Evolutionary conservation across 2,113 vertebrate species (phyloP).

Genomic region (Aptenodytes patagonicus): DNA sequence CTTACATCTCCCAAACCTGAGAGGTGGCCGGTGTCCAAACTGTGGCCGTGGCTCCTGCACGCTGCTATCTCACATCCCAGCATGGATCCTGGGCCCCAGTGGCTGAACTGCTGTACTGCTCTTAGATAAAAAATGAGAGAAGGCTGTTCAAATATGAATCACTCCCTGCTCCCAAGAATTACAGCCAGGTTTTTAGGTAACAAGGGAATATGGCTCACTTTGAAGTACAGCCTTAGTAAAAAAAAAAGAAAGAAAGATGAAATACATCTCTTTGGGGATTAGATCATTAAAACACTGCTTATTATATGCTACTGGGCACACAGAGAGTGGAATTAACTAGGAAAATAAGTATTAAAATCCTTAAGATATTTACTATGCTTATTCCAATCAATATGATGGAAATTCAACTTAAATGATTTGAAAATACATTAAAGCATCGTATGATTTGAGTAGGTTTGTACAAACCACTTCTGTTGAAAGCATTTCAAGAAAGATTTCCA

Average conservation of each 20-base stretch:
- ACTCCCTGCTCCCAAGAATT: background rate
- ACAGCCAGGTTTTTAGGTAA: background rate
- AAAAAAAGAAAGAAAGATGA: background rate
- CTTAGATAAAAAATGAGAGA: background rate
- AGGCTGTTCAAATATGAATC: background rate
- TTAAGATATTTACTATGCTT: background rate
- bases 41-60: fast-evolving
- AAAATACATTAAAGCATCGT: background rate
- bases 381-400: background rate
- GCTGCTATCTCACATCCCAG: fast-evolving
- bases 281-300: background rate
- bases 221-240: background rate
- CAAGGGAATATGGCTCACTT: background rate
- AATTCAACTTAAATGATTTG: background rate
- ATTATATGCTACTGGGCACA: background rate
- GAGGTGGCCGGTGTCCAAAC: background rate
- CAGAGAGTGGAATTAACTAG: background rate
- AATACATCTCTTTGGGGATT: background rate
- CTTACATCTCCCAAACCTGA: background rate
- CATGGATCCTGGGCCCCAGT: too few relatives aligned
- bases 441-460: background rate
- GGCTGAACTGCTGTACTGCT: background rate
- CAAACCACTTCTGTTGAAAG: background rate
- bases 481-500: background rate
- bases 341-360: background rate